Conservation (phyloP, 2,888 invertebrate species). For the Caenorhabditis wallacei region DNA sequence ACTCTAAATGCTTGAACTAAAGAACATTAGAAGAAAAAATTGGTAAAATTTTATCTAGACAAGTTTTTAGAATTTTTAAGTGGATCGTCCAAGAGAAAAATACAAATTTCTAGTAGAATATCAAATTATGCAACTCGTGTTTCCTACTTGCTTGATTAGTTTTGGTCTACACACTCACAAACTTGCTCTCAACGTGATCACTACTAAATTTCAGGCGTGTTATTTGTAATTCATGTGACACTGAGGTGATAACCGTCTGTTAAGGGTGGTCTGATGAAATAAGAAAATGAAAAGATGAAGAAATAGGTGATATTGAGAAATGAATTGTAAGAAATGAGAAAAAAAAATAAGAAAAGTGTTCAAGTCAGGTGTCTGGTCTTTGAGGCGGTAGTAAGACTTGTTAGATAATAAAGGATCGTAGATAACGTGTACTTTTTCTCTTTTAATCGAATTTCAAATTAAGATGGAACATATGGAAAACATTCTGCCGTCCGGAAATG, state of each 20-base stretch:
- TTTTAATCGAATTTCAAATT: constrained; percentile 5
- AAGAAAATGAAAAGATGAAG: constrained; percentile 8
- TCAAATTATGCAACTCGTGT: too few relatives aligned
- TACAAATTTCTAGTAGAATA: too few relatives aligned
- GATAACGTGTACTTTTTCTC: constrained; percentile 43
- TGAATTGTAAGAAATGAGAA: not conserved
- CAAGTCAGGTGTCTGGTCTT: constrained; percentile 28
- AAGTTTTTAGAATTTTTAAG: too few relatives aligned
- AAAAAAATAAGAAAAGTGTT: constrained; percentile 6
- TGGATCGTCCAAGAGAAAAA: too few relatives aligned
- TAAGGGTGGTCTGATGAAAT: constrained; percentile 41
- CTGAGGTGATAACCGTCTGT: constrained; percentile 21
- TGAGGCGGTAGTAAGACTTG: constrained; percentile 8
- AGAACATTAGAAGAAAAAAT: too few relatives aligned
- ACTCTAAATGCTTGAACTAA: not conserved
- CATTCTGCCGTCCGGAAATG: not conserved
- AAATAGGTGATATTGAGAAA: too few relatives aligned
- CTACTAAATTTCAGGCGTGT: constrained; percentile 1
- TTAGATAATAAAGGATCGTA: constrained; percentile 1
- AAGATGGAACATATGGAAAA: not conserved
- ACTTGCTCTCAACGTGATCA: constrained; percentile 51
- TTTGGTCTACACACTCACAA: not conserved
- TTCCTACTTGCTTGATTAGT: too few relatives aligned
- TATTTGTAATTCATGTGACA: constrained; percentile 34
- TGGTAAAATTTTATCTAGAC: too few relatives aligned